Percentiles rank a stretch among this genome's conserved stretches.
Evolutionary conservation across 2,888 invertebrate genomes (phyloP).

Genomic region (Drosophila multiciliata): DNA sequence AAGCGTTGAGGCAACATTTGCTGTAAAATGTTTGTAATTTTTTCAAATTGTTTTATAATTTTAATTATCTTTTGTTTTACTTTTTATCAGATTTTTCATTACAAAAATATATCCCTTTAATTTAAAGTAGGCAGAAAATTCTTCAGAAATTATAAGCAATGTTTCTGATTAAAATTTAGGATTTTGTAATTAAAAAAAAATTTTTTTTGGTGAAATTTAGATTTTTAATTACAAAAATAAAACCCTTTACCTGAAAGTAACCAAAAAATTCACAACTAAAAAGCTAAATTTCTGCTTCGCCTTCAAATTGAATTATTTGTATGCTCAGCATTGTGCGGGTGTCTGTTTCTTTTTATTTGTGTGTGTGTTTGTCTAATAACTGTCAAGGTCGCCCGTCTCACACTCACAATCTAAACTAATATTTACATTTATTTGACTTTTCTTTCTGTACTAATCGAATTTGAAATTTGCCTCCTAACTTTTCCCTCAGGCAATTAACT

Average conservation of each 20-base stretch:
- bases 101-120: not conserved
- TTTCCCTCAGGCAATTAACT: conserved; percentile 81
- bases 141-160: not conserved
- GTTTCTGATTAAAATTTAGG: no score
- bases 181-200: no score
- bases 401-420: conserved; percentile 40
- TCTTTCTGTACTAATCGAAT: conserved; percentile 77
- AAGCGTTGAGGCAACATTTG: not conserved
- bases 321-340: not conserved
- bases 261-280: not conserved
- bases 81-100: not conserved
- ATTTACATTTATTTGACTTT: conserved; percentile 51
- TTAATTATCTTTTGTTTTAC: not conserved
- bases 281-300: not conserved
- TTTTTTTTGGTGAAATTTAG: no score
- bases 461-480: conserved; percentile 74
- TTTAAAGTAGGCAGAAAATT: not conserved
- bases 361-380: conserved; percentile 10
- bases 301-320: not conserved
- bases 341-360: not conserved
- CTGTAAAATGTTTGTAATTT: not conserved
- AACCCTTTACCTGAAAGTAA: not conserved
- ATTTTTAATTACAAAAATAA: not conserved
- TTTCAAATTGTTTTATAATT: not conserved
- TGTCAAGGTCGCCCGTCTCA: conserved; percentile 51